Conservation (phyloP, 1,140 invertebrate species). For the Aphelinus certus region DNA sequence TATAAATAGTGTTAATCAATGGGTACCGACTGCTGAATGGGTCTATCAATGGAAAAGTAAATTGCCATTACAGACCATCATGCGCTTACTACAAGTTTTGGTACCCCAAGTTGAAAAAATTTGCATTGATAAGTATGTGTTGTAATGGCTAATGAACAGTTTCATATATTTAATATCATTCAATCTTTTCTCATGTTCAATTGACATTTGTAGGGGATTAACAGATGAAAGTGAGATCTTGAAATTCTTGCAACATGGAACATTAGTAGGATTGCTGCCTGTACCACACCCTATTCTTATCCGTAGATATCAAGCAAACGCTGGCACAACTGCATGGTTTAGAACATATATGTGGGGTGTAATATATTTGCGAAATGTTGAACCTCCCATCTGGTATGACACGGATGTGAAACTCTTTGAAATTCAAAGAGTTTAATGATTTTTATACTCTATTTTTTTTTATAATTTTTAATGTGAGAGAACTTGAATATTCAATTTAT, state of each 20-base stretch:
- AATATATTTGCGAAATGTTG: constrained; percentile 97
- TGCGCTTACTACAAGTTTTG: constrained; percentile 96
- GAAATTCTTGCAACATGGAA: constrained; percentile 98
- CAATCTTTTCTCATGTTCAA: constrained; percentile 24
- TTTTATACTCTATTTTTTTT: constrained; percentile 5
- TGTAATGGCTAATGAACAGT: background rate
- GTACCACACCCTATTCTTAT: constrained; percentile 99
- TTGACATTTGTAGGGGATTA: constrained; percentile 79
- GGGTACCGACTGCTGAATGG: constrained; percentile 93
- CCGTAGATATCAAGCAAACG: constrained; percentile 98
- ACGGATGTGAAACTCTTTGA: constrained; percentile 99
- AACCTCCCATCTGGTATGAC: constrained; percentile 99
- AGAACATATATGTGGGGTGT: constrained; percentile 99
- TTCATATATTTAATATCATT: constrained; percentile 18
- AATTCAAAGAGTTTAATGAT: constrained; percentile 85
- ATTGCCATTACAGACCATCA: constrained; percentile 97
- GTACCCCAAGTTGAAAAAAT: constrained; percentile 99
- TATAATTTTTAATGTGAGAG: constrained; percentile 4
- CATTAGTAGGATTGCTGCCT: constrained; percentile 95
- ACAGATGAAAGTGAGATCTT: constrained; percentile 99
- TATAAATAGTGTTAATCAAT: constrained; percentile 62
- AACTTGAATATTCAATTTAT: background rate
- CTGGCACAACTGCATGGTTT: constrained; percentile 98
- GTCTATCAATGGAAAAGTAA: constrained; percentile 97
- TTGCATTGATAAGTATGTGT: constrained; percentile 96